phyloP scores from a whole-genome alignment of 2,113 vertebrate species.

The Apaloderma vittatum region DNA sequence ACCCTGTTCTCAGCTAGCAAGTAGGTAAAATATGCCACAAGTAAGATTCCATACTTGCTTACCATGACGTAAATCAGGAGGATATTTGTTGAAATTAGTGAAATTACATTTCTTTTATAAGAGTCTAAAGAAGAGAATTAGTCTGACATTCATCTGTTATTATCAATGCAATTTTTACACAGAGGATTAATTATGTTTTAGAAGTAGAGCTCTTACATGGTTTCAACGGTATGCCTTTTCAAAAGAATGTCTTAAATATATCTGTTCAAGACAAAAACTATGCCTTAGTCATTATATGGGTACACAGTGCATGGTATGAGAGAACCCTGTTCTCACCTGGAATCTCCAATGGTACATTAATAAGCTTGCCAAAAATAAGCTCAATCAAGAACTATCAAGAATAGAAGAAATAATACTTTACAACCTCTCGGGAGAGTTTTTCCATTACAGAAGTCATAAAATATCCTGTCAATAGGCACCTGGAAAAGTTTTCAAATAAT shows the following conservation, averaged over 20 bases:
- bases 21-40: slow-evolving; percentile 24
- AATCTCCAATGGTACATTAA: background rate
- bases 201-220: background rate
- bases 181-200: background rate
- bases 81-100: background rate
- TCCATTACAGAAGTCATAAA: background rate
- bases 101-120: background rate
- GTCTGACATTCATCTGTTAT: background rate
- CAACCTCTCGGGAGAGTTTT: background rate
- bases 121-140: background rate
- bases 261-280: background rate
- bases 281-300: background rate
- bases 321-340: background rate
- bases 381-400: background rate
- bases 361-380: background rate
- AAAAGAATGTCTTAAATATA: background rate
- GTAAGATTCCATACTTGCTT: background rate
- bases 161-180: background rate
- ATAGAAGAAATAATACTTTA: background rate
- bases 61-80: background rate
- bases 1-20: background rate
- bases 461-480: background rate
- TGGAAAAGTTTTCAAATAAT: background rate
- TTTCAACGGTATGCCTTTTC: background rate
- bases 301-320: background rate